A percentile compares a stretch with the other conserved stretches of the same genome.
Conservation (phyloP, 2,797 vertebrate genomes). For the Antrozous pallidus region DNA sequence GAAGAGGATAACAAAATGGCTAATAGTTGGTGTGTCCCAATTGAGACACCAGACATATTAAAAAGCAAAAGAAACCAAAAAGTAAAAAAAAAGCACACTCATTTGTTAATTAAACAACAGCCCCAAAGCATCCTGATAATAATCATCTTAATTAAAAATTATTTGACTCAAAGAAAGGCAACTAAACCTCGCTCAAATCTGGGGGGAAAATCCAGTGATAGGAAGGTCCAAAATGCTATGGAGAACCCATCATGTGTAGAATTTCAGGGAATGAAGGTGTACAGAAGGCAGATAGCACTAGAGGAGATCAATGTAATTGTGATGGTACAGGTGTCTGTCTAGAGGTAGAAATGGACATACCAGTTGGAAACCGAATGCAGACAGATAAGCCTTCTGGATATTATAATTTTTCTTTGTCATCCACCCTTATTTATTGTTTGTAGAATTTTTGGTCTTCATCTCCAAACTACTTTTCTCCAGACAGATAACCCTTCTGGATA, state of each 20-base stretch:
- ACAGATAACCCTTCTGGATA: no score
- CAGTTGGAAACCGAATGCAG: neutral
- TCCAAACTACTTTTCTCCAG: no score
- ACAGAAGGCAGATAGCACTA: fast-evolving
- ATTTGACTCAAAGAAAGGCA: neutral
- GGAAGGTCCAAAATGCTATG: neutral
- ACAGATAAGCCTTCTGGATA: neutral
- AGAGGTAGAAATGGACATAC: fast-evolving
- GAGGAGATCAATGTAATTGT: neutral
- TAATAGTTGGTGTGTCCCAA: neutral
- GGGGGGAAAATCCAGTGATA: neutral
- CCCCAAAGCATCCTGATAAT: neutral
- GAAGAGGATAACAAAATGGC: neutral
- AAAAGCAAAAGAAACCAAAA: neutral
- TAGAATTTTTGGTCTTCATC: no score
- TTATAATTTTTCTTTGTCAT: neutral
- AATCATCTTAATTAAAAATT: neutral
- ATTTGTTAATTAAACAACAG: neutral
- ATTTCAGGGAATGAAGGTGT: neutral
- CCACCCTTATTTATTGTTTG: neutral
- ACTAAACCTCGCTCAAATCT: neutral
- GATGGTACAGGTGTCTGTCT: no score
- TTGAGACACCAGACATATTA: neutral
- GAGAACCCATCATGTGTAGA: neutral
- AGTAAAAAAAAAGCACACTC: neutral